A percentile compares a stretch with the other conserved stretches of the same genome.
Conservation (phyloP, 2,797 vertebrate genomes). For the Pantherophis alleghaniensis region DNA sequence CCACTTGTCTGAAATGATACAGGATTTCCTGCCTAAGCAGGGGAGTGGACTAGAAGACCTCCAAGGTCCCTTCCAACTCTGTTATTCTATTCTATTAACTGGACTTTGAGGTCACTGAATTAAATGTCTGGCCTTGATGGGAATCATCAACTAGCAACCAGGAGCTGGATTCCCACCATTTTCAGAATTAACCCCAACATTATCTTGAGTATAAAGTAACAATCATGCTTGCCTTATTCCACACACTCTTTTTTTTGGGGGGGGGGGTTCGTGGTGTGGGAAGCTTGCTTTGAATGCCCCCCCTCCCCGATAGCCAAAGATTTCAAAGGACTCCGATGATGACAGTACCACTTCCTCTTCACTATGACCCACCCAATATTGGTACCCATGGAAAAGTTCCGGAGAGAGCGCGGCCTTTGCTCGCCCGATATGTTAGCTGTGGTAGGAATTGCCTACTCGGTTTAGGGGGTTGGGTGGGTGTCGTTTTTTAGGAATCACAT, state of each 20-base stretch:
- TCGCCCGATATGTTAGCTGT: not conserved
- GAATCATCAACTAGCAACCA: not conserved
- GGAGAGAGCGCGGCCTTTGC: not conserved
- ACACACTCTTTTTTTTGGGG: not conserved
- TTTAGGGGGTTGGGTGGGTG: not conserved
- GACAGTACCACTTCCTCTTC: not conserved
- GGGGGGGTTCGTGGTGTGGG: too few relatives aligned
- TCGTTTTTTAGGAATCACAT: not conserved
- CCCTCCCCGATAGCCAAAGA: not conserved
- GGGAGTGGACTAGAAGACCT: too few relatives aligned
- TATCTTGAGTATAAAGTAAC: not conserved
- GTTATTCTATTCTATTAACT: too few relatives aligned
- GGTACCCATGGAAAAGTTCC: not conserved
- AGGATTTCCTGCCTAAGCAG: too few relatives aligned
- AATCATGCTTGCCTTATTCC: not conserved
- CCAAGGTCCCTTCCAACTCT: too few relatives aligned
- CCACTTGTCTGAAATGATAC: too few relatives aligned
- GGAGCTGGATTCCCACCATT: not conserved
- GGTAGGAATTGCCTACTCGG: not conserved
- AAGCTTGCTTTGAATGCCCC: not conserved
- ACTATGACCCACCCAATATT: not conserved
- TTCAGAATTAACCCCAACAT: not conserved
- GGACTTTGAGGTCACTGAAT: not conserved
- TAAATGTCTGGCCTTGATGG: not conserved
- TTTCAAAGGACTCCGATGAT: not conserved